A percentile compares a stretch with the other conserved stretches of the same genome.
phyloP scores from a whole-genome alignment of 1,140 invertebrate genomes.

The Polyergus mexicanus region DNA sequence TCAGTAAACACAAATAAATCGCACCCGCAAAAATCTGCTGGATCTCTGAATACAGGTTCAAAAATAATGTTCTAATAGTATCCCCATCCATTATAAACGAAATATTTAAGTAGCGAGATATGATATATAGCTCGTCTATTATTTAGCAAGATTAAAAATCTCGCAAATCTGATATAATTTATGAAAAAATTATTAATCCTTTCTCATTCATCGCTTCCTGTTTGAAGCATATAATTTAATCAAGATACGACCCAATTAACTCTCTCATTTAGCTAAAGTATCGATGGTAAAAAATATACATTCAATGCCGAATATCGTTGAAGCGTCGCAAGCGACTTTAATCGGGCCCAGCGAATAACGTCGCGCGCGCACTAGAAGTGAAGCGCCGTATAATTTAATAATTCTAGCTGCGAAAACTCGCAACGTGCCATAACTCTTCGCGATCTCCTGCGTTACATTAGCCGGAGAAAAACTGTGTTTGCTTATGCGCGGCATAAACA shows the following conservation, averaged over 20 bases:
- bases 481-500: constrained; percentile 57
- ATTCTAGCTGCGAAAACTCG: constrained; percentile 38
- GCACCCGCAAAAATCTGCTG: background rate
- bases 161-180: background rate
- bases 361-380: background rate
- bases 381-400: constrained; percentile 58
- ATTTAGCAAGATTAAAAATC: background rate
- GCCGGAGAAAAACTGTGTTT: constrained; percentile 65
- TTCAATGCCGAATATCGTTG: background rate
- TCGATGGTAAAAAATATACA: background rate
- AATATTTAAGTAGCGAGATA: background rate
- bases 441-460: constrained; percentile 61
- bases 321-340: background rate
- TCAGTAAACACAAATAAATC: background rate
- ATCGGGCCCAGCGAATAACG: background rate
- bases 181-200: background rate
- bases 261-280: background rate
- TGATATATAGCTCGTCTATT: background rate
- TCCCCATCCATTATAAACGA: background rate
- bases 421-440: constrained; percentile 49
- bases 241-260: background rate
- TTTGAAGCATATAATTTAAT: background rate
- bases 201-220: background rate
- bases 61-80: background rate
- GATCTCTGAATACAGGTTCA: background rate